Base-by-base conservation (phyloP, 2,888 invertebrate species). In the Ischnura elegans region DNA sequence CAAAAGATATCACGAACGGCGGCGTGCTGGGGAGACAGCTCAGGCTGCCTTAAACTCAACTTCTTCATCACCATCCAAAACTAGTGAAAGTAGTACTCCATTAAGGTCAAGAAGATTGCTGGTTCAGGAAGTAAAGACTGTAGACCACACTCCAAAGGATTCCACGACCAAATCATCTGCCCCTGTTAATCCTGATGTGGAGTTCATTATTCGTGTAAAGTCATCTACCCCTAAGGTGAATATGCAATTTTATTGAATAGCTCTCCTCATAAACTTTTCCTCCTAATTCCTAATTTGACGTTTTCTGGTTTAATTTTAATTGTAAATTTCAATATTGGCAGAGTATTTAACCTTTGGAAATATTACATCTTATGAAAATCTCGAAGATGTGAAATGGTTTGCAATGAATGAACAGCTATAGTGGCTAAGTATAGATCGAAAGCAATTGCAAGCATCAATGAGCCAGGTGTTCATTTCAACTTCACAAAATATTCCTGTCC, bases 171-270 rank as follows among this genome's bases (percentile, higher is more conserved):
- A 96, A 96, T 94, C 96, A 8, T 2, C 76, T 36, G n/a, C 96
- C 94, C 95, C 96, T 94, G 96, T 95, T 94, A 96, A 96, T 95
- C 96, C 97, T 94, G 97, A 97, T 96, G 97, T 97, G 94, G 97
- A 97, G 95, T 97, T 97, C 95, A 96, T 97, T 94, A 96, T 97
- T 94, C 97, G 97, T 96, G 97, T 97, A 86, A 94, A 94, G n/a
- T 66, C 76, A 47, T 86, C 90, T 4, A 47, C 47, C 84, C 46
- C 93, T 29, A 84, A 90, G 76, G 84, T 90, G 45, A 36, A 55
- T 76, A 94, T 43, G 42, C 19, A 25, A 25, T 29, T 47, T 13
- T 87, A 47, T 29, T 47, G 13, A 16, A n/a, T n/a, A 47, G 29
- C 36, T 76, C n/a, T 76, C 6, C 0, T n/a, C 19, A 51, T 51